Evolutionary conservation across 2,888 invertebrate genomes (phyloP).

Genomic region (Salpingus planirostris): DNA sequence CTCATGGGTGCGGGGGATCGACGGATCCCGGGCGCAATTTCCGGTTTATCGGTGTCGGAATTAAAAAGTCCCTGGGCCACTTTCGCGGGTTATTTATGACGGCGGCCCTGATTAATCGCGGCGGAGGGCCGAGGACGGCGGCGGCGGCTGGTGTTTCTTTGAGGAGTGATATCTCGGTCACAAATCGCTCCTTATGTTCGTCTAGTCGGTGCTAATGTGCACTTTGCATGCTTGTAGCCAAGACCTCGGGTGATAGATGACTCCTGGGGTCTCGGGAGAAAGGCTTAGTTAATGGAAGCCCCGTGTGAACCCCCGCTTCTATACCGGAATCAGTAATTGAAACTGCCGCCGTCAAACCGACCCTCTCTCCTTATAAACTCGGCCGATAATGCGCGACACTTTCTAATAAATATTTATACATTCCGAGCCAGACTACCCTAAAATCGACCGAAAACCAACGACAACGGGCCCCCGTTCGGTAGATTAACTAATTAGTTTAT

Average conservation of each 20-base stretch:
- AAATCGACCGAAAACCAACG: too few relatives aligned
- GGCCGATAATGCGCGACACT: too few relatives aligned
- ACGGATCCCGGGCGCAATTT: too few relatives aligned
- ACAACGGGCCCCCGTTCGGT: too few relatives aligned
- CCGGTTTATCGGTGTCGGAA: too few relatives aligned
- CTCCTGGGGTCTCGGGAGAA: constrained; percentile 23
- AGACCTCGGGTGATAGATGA: constrained; percentile 25
- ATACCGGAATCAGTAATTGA: constrained; percentile 22
- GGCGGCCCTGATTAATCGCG: constrained; percentile 4
- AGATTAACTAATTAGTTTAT: too few relatives aligned
- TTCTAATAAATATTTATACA: too few relatives aligned
- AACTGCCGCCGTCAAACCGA: too few relatives aligned
- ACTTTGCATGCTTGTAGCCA: constrained; percentile 31
- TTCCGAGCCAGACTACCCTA: too few relatives aligned
- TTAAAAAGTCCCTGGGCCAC: constrained; percentile 2
- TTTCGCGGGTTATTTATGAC: constrained; percentile 5
- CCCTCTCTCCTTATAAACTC: too few relatives aligned
- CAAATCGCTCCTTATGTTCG: constrained; percentile 26
- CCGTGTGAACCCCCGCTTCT: constrained; percentile 7
- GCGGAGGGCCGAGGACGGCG: constrained; percentile 3
- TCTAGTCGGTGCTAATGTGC: constrained; percentile 32
- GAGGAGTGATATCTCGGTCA: constrained; percentile 19
- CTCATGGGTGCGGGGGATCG: too few relatives aligned
- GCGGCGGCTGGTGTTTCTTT: constrained; percentile 1
- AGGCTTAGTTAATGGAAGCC: constrained; percentile 25